phyloP scores from a whole-genome alignment of 2,113 vertebrate species.

The Nycticorax nycticorax region DNA sequence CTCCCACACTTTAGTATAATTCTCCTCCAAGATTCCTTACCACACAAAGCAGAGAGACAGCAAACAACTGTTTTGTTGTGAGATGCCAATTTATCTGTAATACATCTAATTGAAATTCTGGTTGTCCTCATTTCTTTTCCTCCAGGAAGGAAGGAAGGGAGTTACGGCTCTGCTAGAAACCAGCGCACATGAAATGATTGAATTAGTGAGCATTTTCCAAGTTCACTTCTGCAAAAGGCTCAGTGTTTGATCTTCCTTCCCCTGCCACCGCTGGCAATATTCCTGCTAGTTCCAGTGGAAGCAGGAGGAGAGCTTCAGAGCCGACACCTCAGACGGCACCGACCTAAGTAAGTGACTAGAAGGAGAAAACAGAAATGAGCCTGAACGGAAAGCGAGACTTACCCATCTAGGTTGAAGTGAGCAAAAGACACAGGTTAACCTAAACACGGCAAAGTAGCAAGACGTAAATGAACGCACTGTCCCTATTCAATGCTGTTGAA shows the following conservation, averaged over 20 bases:
- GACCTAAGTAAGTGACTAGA: not conserved
- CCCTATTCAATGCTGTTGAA: not conserved
- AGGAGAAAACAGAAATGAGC: not conserved
- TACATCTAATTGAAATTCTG: not conserved
- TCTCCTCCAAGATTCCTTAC: not conserved
- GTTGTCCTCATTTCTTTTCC: not conserved
- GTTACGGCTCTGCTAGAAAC: not conserved
- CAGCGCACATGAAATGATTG: not conserved
- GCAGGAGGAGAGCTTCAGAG: not conserved
- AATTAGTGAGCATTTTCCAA: not conserved
- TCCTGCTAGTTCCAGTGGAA: not conserved
- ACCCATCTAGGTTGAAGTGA: not conserved
- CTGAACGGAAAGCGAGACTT: not conserved
- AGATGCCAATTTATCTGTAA: not conserved
- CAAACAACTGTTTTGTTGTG: not conserved
- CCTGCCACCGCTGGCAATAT: not conserved
- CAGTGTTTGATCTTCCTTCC: not conserved
- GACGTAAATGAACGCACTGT: not conserved
- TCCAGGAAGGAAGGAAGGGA: constrained; percentile 21
- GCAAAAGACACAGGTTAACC: not conserved
- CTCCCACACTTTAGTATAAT: not conserved
- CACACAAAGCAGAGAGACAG: not conserved
- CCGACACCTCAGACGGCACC: not conserved
- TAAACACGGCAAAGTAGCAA: not conserved
- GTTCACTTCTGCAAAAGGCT: not conserved